These are phyloP conservation scores for Ptilonorhynchus violaceus DNA, from an alignment of 2,113 vertebrate species.

Conservation along the genomic window DNA sequence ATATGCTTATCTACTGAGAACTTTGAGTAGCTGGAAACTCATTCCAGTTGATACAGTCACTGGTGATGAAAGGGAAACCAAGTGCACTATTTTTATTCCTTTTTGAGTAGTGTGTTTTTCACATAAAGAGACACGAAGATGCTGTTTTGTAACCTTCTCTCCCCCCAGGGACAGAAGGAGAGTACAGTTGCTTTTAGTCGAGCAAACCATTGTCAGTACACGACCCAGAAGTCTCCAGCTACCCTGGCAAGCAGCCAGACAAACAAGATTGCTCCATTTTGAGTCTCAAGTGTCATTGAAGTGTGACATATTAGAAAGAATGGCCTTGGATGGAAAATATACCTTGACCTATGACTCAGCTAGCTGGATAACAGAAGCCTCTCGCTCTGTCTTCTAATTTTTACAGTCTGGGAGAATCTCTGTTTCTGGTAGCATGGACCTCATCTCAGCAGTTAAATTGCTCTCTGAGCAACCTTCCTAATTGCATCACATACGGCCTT, in stretches of 20 bases:
- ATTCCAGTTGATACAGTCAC: neutral
- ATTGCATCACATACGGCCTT: neutral
- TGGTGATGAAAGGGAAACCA: neutral
- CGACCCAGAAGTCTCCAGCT: neutral
- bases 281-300: neutral
- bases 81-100: neutral
- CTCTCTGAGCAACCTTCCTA: neutral
- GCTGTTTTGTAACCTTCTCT: neutral
- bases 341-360: constrained; percentile 7
- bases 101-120: neutral
- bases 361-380: neutral
- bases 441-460: neutral
- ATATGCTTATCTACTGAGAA: neutral
- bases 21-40: neutral
- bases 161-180: neutral
- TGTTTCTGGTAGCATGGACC: neutral
- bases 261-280: neutral
- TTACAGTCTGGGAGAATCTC: neutral
- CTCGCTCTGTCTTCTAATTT: neutral
- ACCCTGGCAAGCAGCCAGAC: neutral
- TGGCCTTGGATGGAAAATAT: neutral
- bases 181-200: neutral
- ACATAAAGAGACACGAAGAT: neutral
- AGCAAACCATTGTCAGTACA: neutral
- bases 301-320: neutral